Conservation (phyloP, 2,113 vertebrate species). For the Rhodinocichla rosea region DNA sequence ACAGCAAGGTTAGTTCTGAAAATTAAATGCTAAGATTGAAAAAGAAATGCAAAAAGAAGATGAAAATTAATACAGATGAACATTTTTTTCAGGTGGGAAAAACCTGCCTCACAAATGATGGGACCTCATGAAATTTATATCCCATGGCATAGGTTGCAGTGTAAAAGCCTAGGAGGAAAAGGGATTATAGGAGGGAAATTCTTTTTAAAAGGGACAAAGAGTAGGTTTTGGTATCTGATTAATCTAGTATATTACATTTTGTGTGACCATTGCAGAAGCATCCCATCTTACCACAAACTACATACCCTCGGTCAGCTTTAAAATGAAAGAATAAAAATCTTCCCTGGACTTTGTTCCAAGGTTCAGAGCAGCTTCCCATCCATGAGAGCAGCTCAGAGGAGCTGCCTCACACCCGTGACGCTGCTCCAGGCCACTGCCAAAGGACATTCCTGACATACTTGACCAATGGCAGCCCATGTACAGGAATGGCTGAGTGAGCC, state of each 20-base stretch:
- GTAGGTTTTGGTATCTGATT: not conserved
- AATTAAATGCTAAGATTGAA: not conserved
- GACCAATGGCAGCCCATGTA: slow-evolving; percentile 12
- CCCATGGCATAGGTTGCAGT: not conserved
- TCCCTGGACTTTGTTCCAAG: not conserved
- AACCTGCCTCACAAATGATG: not conserved
- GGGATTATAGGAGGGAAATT: not conserved
- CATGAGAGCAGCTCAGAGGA: not conserved
- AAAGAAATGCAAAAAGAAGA: not conserved
- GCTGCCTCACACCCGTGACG: not conserved
- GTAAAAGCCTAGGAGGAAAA: not conserved
- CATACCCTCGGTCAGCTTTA: not conserved
- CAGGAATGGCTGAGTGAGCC: not conserved
- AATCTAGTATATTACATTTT: not conserved
- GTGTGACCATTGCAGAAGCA: not conserved
- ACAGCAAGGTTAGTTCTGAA: slow-evolving; percentile 46
- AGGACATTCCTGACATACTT: slow-evolving; percentile 56
- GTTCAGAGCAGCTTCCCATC: not conserved
- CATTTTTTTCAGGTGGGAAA: not conserved
- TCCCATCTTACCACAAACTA: not conserved
- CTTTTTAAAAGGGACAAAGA: not conserved
- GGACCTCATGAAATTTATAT: rapidly evolving
- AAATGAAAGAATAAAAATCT: not conserved
- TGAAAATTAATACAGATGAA: not conserved
- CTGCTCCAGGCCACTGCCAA: slow-evolving; percentile 22